phyloP scores from a whole-genome alignment of 1,140 invertebrate species.

The Vanessa tameamea region DNA sequence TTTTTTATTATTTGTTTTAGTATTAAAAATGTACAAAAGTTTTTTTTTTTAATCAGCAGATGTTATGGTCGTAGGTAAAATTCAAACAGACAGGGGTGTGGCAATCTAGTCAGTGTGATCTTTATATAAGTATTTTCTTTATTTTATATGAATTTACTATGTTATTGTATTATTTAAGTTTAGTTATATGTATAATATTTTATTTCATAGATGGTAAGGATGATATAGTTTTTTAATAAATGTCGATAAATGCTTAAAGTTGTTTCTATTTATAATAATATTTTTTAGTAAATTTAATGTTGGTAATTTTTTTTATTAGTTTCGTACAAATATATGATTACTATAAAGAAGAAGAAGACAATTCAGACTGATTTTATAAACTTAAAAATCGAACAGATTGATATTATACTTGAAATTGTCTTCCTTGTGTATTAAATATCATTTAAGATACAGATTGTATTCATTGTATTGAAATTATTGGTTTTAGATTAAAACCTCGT shows the following conservation, averaged over 20 bases:
- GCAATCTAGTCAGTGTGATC: slow-evolving; percentile 79
- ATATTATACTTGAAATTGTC: no score
- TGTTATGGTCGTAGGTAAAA: slow-evolving; percentile 32
- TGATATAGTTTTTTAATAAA: slow-evolving; percentile 31
- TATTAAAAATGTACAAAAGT: no score
- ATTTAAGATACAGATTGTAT: no score
- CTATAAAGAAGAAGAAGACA: no score
- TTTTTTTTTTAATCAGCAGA: neutral
- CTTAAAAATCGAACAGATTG: no score
- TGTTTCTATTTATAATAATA: slow-evolving; percentile 14
- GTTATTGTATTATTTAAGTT: slow-evolving; percentile 18
- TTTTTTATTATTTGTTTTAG: no score
- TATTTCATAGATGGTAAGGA: slow-evolving; percentile 18
- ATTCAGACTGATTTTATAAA: no score
- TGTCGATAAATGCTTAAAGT: slow-evolving; percentile 19
- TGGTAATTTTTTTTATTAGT: no score
- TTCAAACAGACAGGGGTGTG: slow-evolving; percentile 73
- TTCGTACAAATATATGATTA: no score
- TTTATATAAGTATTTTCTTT: slow-evolving; percentile 60
- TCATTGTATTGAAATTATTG: no score
- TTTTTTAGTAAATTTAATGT: neutral
- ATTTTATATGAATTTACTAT: slow-evolving; percentile 51
- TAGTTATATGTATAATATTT: slow-evolving; percentile 27
- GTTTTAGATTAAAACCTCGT: no score
- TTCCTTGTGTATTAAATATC: no score